phyloP scores from a whole-genome alignment of 2,113 vertebrate genomes.

The Ailuropoda melanoleuca region DNA sequence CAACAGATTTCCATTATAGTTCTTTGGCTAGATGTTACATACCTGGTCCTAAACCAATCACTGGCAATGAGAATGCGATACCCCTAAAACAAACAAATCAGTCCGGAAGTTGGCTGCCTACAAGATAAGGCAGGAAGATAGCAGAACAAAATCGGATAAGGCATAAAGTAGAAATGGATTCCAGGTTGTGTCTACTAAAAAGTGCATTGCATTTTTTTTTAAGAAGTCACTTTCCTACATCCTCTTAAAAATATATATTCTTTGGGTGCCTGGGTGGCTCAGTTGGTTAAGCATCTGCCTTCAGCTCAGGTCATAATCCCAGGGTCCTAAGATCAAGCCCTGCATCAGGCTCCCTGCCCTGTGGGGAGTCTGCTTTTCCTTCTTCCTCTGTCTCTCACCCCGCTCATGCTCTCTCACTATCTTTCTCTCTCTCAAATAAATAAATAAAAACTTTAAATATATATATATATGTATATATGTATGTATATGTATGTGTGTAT shows the following conservation, averaged over 20 bases:
- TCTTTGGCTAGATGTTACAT: neutral
- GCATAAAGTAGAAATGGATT: neutral
- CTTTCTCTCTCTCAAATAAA: too few relatives aligned
- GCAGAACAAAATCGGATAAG: neutral
- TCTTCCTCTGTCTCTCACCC: too few relatives aligned
- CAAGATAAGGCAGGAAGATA: neutral
- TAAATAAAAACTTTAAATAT: too few relatives aligned
- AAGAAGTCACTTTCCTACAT: neutral
- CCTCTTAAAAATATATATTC: neutral
- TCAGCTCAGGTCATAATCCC: too few relatives aligned
- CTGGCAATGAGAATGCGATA: neutral
- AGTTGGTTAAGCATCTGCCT: neutral
- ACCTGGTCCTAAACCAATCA: neutral
- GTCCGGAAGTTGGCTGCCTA: neutral
- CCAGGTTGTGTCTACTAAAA: neutral
- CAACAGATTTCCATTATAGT: neutral
- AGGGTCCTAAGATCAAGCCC: too few relatives aligned
- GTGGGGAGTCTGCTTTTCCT: too few relatives aligned
- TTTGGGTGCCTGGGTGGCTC: neutral
- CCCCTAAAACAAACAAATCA: neutral
- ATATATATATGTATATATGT: too few relatives aligned
- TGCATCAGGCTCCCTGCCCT: too few relatives aligned
- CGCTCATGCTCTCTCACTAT: fast-evolving
- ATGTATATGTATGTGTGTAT: too few relatives aligned
- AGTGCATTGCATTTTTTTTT: neutral